phyloP scores from a whole-genome alignment of 2,888 invertebrate species.

The Ichneumoninae sp. region DNA sequence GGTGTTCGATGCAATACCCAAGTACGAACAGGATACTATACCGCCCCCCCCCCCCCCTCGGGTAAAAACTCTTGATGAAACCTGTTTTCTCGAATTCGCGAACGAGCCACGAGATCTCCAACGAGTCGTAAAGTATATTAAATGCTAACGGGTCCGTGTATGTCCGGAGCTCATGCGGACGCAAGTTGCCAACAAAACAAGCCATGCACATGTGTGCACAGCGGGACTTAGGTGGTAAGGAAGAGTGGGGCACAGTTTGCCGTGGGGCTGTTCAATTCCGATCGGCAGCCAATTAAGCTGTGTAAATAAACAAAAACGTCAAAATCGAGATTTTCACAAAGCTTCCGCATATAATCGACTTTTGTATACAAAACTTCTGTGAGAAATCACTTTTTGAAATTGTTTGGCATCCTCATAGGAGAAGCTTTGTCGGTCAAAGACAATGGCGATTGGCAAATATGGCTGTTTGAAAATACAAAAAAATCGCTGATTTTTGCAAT shows the following conservation, averaged over 20 bases:
- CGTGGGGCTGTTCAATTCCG: neutral
- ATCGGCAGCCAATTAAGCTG: neutral
- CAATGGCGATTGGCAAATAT: too few relatives aligned
- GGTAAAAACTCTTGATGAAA: slow-evolving; percentile 38
- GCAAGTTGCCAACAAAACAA: slow-evolving; percentile 3
- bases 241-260: too few relatives aligned
- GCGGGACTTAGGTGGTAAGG: neutral
- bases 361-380: neutral
- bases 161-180: neutral
- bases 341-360: too few relatives aligned
- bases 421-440: too few relatives aligned
- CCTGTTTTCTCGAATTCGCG: slow-evolving; percentile 51
- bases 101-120: slow-evolving; percentile 25
- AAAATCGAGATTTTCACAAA: too few relatives aligned
- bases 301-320: neutral
- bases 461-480: too few relatives aligned
- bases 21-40: slow-evolving; percentile 14
- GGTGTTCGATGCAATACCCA: slow-evolving; percentile 30
- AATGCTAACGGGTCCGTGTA: slow-evolving; percentile 21
- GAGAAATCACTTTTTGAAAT: too few relatives aligned
- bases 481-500: too few relatives aligned
- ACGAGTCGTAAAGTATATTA: slow-evolving; percentile 37
- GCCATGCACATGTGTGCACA: neutral
- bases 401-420: too few relatives aligned
- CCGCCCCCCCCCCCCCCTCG: neutral